Conservation (phyloP, 2,113 vertebrate species). For the Gorilla gorilla region DNA sequence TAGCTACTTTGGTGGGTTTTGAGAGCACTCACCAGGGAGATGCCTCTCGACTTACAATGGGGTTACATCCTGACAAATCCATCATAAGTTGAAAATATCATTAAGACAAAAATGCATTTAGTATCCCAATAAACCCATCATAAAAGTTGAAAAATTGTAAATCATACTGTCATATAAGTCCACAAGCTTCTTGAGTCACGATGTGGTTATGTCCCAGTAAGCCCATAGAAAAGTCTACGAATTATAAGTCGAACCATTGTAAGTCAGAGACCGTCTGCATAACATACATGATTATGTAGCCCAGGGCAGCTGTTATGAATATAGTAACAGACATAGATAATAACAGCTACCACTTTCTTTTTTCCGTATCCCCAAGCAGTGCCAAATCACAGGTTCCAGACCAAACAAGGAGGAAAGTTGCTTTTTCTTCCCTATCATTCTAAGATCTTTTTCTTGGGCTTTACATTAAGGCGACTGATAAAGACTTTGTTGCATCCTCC, state of each 20-base stretch:
- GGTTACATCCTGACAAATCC: neutral
- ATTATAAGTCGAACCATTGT: neutral
- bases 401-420: neutral
- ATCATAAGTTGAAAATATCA: neutral
- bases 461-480: neutral
- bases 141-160: neutral
- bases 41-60: neutral
- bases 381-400: neutral
- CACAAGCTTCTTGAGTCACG: neutral
- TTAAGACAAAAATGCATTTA: neutral
- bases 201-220: neutral
- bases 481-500: neutral
- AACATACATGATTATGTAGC: neutral
- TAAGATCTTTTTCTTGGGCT: neutral
- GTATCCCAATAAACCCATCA: neutral
- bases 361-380: neutral
- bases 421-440: neutral
- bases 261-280: neutral
- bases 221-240: neutral
- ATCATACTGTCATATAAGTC: neutral
- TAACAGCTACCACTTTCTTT: neutral
- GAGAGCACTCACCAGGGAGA: neutral
- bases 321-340: neutral
- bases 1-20: neutral
- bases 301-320: neutral